Evolutionary conservation across 1,140 invertebrate genomes (phyloP).

Genomic region (Brachionus koreanus): DNA sequence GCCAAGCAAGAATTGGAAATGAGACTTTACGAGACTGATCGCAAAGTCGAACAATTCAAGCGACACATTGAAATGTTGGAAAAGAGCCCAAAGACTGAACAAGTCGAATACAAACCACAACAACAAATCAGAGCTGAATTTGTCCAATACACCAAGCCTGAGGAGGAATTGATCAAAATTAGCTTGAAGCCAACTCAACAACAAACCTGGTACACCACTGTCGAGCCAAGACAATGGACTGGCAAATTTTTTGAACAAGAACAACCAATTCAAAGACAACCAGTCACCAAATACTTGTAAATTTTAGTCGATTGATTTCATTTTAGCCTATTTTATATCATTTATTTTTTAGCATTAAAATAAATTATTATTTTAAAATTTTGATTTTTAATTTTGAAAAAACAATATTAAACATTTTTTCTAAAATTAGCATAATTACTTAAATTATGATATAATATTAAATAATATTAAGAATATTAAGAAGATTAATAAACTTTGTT

Average conservation of each 20-base stretch:
- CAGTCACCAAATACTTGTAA: constrained; percentile 26
- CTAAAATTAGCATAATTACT: too few relatives aligned
- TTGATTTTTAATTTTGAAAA: neutral
- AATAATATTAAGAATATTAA: too few relatives aligned
- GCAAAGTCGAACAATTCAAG: constrained; percentile 15
- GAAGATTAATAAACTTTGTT: too few relatives aligned
- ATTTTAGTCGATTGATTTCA: neutral
- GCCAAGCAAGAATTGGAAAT: constrained; percentile 22
- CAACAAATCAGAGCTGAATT: constrained; percentile 16
- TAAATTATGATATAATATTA: too few relatives aligned
- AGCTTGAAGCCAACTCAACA: constrained; percentile 17
- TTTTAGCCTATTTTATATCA: neutral
- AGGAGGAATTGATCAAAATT: constrained; percentile 28
- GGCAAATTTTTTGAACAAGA: neutral
- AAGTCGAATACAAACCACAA: neutral
- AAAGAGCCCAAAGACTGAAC: neutral
- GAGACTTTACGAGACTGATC: constrained; percentile 27
- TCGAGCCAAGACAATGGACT: neutral
- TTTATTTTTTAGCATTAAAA: neutral
- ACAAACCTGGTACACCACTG: constrained; percentile 29
- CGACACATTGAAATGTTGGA: constrained; percentile 26
- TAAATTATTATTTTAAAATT: neutral
- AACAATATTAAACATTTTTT: too few relatives aligned
- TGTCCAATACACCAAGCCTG: constrained; percentile 19
- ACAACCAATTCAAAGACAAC: constrained; percentile 18